phyloP scores from a whole-genome alignment of 1,140 invertebrate genomes.

The Philotrypesis tridentata region DNA sequence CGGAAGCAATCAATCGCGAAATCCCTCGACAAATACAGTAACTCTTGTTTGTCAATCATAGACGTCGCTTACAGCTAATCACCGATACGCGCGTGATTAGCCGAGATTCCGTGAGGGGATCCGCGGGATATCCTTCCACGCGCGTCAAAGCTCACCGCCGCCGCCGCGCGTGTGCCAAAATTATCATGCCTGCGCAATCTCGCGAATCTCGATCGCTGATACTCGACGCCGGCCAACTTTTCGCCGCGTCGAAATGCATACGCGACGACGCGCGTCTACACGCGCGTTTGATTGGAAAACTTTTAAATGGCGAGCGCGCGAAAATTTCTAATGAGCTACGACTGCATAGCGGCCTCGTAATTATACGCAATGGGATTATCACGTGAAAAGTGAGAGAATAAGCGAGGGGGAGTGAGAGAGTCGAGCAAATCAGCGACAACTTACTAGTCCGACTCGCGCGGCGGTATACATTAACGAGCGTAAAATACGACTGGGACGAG shows the following conservation, averaged over 20 bases:
- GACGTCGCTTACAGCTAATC: constrained; percentile 51
- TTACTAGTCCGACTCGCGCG: constrained; percentile 36
- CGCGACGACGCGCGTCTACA: no score
- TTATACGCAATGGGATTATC: constrained; percentile 50
- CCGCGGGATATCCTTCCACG: no score
- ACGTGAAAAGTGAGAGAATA: no score
- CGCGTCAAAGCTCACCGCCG: no score
- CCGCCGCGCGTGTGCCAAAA: background rate
- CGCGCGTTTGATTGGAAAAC: no score
- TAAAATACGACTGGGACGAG: constrained; percentile 57
- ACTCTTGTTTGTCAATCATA: constrained; percentile 63
- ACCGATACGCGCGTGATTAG: constrained; percentile 52
- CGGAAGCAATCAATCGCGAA: constrained; percentile 67
- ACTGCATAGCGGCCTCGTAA: constrained; percentile 12
- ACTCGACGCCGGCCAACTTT: no score
- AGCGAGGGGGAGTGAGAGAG: background rate
- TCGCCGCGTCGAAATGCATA: no score
- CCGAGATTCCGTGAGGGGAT: constrained; percentile 30
- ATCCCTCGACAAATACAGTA: constrained; percentile 60
- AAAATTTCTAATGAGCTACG: no score
- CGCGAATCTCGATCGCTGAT: no score
- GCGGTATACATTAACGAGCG: constrained; percentile 48
- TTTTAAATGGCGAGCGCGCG: no score
- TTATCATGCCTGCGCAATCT: background rate
- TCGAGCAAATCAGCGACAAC: constrained; percentile 43